Percentiles rank a stretch among this genome's conserved stretches.
These are phyloP conservation scores for Ceratina calcarata DNA, from an alignment of 1,140 invertebrate species.

Conservation along the genomic window DNA sequence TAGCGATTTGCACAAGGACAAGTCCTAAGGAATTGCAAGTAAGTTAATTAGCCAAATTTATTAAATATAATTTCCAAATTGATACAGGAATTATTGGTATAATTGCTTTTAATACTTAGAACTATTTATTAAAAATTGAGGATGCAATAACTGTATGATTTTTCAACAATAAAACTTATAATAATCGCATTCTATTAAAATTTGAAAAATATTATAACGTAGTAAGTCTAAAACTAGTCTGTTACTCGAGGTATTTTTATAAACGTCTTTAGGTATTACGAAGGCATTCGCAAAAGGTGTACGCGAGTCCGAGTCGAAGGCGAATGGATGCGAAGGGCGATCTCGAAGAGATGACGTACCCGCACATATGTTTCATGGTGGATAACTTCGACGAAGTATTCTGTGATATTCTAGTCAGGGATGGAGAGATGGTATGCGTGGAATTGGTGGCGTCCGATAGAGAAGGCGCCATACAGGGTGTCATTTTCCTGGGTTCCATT, in stretches of 20 bases:
- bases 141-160: too few species aligned
- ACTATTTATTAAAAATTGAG: too few species aligned
- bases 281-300: conserved; percentile 97
- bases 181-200: too few species aligned
- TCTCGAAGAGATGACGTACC: conserved; percentile 98
- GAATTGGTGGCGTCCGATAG: conserved; percentile 96
- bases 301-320: conserved; percentile 96
- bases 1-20: conserved; percentile 98
- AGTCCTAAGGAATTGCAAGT: conserved; percentile 97
- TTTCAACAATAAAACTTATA: too few species aligned
- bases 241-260: too few species aligned
- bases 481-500: conserved; percentile 98
- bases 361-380: conserved; percentile 99
- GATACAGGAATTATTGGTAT: too few species aligned
- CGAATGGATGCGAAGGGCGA: conserved; percentile 99
- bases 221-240: too few species aligned
- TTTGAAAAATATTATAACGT: too few species aligned
- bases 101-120: too few species aligned
- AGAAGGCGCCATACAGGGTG: conserved; percentile 90
- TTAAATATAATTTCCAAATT: neutral
- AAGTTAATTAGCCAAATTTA: conserved; percentile 7
- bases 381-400: conserved; percentile 99
- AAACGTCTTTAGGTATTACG: conserved; percentile 84
- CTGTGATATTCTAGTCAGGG: conserved; percentile 96
- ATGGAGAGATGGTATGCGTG: conserved; percentile 99